Conservation (phyloP, 2,797 vertebrate genomes). For the Enteromius thamalakanensis region DNA sequence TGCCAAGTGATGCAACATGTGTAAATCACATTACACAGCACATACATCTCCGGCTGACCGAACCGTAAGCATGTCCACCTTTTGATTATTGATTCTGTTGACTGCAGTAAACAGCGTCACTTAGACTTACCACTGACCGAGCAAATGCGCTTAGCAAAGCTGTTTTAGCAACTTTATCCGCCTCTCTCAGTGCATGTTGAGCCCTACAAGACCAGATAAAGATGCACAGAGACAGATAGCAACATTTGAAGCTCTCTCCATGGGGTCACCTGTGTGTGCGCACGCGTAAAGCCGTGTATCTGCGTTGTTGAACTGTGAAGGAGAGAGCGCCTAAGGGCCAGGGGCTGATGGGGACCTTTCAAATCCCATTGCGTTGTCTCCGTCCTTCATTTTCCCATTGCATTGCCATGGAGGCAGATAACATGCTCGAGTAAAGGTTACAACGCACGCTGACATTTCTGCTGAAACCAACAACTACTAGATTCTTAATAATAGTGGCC, state of each 20-base stretch:
- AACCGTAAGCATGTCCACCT: constrained; percentile 4
- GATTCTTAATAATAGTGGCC: constrained; percentile 62
- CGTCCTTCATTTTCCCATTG: constrained; percentile 60
- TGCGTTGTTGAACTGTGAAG: constrained; percentile 75
- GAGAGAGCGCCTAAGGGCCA: constrained; percentile 73
- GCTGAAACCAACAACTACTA: constrained; percentile 73
- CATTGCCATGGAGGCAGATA: constrained; percentile 78
- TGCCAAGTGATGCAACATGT: background rate
- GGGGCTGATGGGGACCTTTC: constrained; percentile 79
- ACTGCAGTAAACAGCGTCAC: constrained; percentile 35
- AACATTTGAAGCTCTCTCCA: constrained; percentile 26
- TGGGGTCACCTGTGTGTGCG: constrained; percentile 37
- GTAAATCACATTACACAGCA: constrained; percentile 20
- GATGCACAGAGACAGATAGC: constrained; percentile 24
- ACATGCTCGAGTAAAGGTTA: constrained; percentile 80
- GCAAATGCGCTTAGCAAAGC: constrained; percentile 35
- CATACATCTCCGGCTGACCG: background rate
- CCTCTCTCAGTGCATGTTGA: background rate
- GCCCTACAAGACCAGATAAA: constrained; percentile 26
- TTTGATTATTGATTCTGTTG: constrained; percentile 34
- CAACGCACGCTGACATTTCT: constrained; percentile 80
- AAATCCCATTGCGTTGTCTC: constrained; percentile 74
- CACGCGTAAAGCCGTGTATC: constrained; percentile 51
- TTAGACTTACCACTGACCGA: constrained; percentile 4
- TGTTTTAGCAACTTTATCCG: background rate